These are phyloP conservation scores for Passer montanus DNA, from an alignment of 2,113 vertebrate species.

Conservation along the genomic window DNA sequence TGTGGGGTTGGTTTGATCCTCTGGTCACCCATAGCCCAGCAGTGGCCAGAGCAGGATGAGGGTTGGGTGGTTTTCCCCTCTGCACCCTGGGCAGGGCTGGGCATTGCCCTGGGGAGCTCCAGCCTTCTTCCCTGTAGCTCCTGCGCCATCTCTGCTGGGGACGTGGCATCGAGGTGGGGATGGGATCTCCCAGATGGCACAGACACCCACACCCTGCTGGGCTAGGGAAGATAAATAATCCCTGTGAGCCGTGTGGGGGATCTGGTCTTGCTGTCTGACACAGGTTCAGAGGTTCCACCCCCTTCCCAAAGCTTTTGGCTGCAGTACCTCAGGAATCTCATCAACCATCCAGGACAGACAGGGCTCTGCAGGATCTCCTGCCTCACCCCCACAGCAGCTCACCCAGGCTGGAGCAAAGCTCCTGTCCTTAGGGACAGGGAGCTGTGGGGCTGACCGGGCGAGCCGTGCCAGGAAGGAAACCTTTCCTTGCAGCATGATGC, in stretches of 20 bases:
- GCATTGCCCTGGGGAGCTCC: background rate
- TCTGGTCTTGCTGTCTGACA: background rate
- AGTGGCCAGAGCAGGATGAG: background rate
- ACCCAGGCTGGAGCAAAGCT: background rate
- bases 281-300: background rate
- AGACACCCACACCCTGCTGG: background rate
- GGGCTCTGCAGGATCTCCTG: background rate
- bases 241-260: background rate
- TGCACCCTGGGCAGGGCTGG: background rate
- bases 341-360: background rate
- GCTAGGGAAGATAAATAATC: accelerated
- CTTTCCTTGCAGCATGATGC: background rate
- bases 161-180: accelerated
- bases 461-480: background rate
- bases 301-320: background rate
- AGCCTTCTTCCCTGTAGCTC: background rate
- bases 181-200: background rate
- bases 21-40: background rate
- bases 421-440: background rate
- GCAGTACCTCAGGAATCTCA: background rate
- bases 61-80: background rate
- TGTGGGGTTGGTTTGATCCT: background rate
- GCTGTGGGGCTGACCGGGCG: accelerated
- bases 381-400: background rate
- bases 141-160: background rate